Evolutionary conservation across 2,797 vertebrate genomes (phyloP).

Genomic region (Cirrhinus molitorella): DNA sequence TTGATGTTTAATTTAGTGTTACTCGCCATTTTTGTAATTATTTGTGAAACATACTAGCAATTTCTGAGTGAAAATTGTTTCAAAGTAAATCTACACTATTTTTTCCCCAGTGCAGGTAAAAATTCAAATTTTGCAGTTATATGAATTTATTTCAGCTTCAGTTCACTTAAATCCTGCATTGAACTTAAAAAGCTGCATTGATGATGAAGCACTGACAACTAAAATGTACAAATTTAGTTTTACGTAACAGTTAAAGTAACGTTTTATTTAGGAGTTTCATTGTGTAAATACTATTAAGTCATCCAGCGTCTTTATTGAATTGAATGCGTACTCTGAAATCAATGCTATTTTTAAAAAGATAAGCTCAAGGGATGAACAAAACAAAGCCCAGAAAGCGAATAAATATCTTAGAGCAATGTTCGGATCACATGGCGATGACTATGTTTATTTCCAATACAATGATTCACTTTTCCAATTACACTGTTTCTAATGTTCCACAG

Average conservation of each 20-base stretch:
- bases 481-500: conserved; percentile 17
- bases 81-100: background rate
- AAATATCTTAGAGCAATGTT: conserved; percentile 40
- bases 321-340: background rate
- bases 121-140: background rate
- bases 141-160: background rate
- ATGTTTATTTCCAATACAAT: conserved; percentile 40
- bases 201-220: background rate
- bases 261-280: background rate
- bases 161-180: background rate
- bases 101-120: background rate
- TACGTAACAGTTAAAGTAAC: background rate
- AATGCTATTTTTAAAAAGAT: conserved; percentile 14
- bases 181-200: background rate
- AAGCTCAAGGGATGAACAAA: conserved; percentile 21
- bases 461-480: conserved; percentile 47
- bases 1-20: background rate
- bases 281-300: background rate
- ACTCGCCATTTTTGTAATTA: background rate
- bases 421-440: conserved; percentile 2
- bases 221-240: background rate
- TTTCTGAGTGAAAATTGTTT: background rate
- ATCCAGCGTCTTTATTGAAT: background rate
- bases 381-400: background rate
- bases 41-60: background rate